phyloP scores from a whole-genome alignment of 2,888 invertebrate species.

The Mechanitis mazaeus region DNA sequence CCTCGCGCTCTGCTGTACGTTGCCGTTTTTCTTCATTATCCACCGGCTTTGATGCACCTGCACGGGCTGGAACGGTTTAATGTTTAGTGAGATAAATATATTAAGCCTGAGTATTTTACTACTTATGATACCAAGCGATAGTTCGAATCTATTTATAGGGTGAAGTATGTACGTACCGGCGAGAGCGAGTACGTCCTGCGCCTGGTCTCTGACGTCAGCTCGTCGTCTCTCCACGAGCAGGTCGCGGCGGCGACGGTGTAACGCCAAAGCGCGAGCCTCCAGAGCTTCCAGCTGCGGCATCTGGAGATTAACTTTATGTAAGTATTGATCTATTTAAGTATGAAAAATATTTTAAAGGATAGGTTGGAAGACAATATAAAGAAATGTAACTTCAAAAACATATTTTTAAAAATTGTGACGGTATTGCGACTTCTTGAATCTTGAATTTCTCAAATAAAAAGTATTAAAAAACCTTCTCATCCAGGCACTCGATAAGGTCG shows the following conservation, averaged over 20 bases:
- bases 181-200: constrained; percentile 89
- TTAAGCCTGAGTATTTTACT: neutral
- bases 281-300: constrained; percentile 84
- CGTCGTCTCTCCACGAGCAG: constrained; percentile 89
- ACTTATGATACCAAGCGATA: neutral
- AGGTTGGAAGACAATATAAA: too few species aligned
- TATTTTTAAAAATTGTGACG: neutral
- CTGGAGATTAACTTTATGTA: constrained; percentile 40
- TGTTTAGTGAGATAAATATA: too few species aligned
- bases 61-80: constrained; percentile 38
- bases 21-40: constrained; percentile 82
- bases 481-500: constrained; percentile 97
- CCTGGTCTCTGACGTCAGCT: constrained; percentile 95
- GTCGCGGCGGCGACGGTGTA: constrained; percentile 83
- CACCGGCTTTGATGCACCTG: constrained; percentile 41
- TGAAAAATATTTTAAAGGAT: too few species aligned
- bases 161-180: constrained; percentile 72
- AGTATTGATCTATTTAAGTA: too few species aligned
- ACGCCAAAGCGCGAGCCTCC: constrained; percentile 85
- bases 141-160: neutral
- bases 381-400: too few species aligned
- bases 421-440: too few species aligned
- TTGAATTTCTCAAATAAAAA: neutral
- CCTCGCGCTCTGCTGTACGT: constrained; percentile 93
- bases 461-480: constrained; percentile 88